Evolutionary conservation across 2,888 invertebrate species (phyloP).

Genomic region (Ashinkailepas kermadecensis): DNA sequence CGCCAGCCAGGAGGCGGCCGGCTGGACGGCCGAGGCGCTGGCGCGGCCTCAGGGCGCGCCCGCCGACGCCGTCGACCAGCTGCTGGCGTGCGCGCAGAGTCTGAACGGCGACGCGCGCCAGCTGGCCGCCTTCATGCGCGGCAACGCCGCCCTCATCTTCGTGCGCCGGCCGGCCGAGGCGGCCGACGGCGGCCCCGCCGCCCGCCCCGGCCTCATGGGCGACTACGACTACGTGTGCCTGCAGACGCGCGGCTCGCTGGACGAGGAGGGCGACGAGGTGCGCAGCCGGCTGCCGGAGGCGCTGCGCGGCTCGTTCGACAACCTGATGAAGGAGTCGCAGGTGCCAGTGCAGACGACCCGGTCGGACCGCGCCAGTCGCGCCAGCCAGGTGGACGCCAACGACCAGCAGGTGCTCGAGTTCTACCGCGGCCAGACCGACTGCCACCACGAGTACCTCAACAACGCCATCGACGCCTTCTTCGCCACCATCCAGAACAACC

Average conservation of each 20-base stretch:
- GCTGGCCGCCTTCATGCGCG: constrained; percentile 77
- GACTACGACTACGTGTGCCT: constrained; percentile 88
- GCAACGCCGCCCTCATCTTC: constrained; percentile 39
- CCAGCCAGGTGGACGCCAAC: constrained; percentile 50
- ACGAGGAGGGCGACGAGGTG: constrained; percentile 63
- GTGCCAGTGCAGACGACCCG: constrained; percentile 34
- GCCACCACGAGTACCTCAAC: constrained; percentile 73
- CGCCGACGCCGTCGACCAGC: constrained; percentile 77
- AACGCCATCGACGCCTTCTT: constrained; percentile 89
- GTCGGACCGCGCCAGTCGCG: background rate
- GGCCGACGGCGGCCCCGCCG: constrained; percentile 56
- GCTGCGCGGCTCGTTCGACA: constrained; percentile 63
- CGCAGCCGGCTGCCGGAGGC: constrained; percentile 64
- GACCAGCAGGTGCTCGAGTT: constrained; percentile 77
- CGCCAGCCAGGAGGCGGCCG: constrained; percentile 28
- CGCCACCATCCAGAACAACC: constrained; percentile 81
- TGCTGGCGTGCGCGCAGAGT: constrained; percentile 76
- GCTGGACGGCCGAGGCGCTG: constrained; percentile 44
- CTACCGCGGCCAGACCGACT: constrained; percentile 77
- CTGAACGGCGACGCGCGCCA: constrained; percentile 82
- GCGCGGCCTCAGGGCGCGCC: constrained; percentile 34
- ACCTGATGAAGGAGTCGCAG: constrained; percentile 61
- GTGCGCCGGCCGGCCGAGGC: constrained; percentile 62
- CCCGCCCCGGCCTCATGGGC: constrained; percentile 57
- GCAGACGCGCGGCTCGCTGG: constrained; percentile 60